A percentile compares a stretch with the other conserved stretches of the same genome.
These are phyloP conservation scores for Brachyptera putata DNA, from an alignment of 2,888 invertebrate species.

Conservation along the genomic window DNA sequence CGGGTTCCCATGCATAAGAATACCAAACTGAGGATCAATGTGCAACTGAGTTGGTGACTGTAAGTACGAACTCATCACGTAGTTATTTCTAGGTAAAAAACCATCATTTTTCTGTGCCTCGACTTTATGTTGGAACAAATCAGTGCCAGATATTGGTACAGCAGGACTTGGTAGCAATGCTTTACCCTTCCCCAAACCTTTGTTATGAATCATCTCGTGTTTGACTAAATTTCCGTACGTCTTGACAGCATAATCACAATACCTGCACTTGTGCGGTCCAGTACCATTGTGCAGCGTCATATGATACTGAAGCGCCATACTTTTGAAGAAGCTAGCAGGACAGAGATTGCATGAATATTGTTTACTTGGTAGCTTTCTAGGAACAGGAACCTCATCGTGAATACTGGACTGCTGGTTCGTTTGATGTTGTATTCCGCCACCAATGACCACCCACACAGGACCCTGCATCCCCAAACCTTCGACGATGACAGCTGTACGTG, in stretches of 20 bases:
- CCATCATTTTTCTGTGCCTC: constrained; percentile 46
- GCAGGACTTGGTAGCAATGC: constrained; percentile 37
- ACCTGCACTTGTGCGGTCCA: constrained; percentile 62
- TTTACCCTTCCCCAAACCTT: not conserved
- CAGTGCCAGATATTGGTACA: constrained; percentile 61
- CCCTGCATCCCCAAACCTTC: constrained; percentile 43
- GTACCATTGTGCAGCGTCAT: constrained; percentile 61
- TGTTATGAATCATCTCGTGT: constrained; percentile 52
- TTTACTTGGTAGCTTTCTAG: constrained; percentile 29
- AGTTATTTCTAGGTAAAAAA: constrained; percentile 9
- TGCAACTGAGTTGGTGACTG: constrained; percentile 44
- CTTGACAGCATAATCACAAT: constrained; percentile 66
- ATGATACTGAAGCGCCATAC: constrained; percentile 65
- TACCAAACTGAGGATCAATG: constrained; percentile 64
- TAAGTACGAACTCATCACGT: constrained; percentile 37
- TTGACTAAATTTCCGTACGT: constrained; percentile 63
- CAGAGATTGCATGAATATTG: constrained; percentile 57
- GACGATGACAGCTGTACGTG: constrained; percentile 51
- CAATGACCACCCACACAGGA: constrained; percentile 49
- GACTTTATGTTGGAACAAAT: constrained; percentile 60
- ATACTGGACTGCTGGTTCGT: not conserved
- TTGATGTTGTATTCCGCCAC: too few species aligned
- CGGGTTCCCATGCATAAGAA: constrained; percentile 68
- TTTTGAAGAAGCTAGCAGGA: constrained; percentile 69
- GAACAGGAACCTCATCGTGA: not conserved